A percentile compares a stretch with the other conserved stretches of the same genome.
phyloP scores from a whole-genome alignment of 2,113 vertebrate species.

The Tichodroma muraria region DNA sequence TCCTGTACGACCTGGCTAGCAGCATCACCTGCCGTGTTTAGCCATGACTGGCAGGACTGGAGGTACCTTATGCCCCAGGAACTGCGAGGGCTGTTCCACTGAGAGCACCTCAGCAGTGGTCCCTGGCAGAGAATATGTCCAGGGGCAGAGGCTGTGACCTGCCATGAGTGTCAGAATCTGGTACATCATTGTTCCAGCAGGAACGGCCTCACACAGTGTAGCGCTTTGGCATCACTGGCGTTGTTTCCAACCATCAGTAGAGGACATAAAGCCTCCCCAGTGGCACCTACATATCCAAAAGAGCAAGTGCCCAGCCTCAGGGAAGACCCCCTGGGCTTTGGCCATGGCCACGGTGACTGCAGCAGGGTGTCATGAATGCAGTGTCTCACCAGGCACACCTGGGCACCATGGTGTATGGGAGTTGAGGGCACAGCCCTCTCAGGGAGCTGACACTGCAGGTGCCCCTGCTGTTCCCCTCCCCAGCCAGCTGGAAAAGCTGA shows the following conservation, averaged over 20 bases:
- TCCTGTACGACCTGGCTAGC: neutral
- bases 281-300: rapidly evolving
- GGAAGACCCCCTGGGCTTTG: neutral
- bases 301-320: neutral
- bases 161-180: neutral
- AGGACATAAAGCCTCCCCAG: neutral
- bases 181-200: neutral
- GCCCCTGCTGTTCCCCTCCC: neutral
- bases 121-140: neutral
- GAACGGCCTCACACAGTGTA: neutral
- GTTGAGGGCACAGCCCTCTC: neutral
- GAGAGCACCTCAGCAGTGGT: neutral
- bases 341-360: neutral
- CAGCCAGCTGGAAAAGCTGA: neutral
- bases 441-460: neutral
- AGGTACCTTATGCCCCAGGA: neutral
- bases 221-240: rapidly evolving
- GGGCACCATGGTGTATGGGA: rapidly evolving
- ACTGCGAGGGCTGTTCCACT: neutral
- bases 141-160: neutral
- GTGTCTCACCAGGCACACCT: neutral
- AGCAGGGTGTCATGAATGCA: neutral
- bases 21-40: rapidly evolving
- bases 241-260: neutral
- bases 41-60: neutral